Percentiles rank a stretch among this genome's conserved stretches.
These are phyloP conservation scores for Platichthys stellatus DNA, from an alignment of 2,113 vertebrate species.

Conservation along the genomic window DNA sequence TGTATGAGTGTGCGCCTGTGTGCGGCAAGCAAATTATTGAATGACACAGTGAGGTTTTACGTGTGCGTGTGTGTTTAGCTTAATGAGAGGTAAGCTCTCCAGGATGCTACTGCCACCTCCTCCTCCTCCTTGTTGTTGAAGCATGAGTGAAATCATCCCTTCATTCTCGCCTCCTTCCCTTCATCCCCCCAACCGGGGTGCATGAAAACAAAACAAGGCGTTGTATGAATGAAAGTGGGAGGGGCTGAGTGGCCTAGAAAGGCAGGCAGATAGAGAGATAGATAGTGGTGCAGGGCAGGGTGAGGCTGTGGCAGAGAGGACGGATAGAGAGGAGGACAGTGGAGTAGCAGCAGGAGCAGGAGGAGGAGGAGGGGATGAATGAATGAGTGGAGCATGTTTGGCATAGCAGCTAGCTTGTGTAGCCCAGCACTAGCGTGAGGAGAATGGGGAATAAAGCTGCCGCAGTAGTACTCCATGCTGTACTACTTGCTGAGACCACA, in stretches of 20 bases:
- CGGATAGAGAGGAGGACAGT: conserved; percentile 40
- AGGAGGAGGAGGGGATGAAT: conserved; percentile 43
- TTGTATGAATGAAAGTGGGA: conserved; percentile 81
- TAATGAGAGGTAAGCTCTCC: conserved; percentile 60
- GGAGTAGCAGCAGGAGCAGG: conserved; percentile 30
- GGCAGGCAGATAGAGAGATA: conserved; percentile 67
- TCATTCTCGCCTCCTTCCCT: conserved; percentile 33
- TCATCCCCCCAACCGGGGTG: conserved; percentile 34
- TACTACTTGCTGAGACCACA: conserved; percentile 6
- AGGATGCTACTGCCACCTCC: conserved; percentile 53
- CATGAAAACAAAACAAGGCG: conserved; percentile 77
- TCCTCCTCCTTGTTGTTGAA: conserved; percentile 48
- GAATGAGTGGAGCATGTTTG: conserved; percentile 67
- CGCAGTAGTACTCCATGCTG: conserved; percentile 23
- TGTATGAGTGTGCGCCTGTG: conserved; percentile 10
- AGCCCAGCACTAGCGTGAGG: conserved; percentile 43
- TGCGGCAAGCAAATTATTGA: neutral
- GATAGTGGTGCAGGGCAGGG: conserved; percentile 71
- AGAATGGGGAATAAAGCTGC: conserved; percentile 54
- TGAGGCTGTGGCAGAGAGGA: conserved; percentile 62
- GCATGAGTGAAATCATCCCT: conserved; percentile 60
- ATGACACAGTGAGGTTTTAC: conserved; percentile 5
- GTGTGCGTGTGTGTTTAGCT: conserved; percentile 50
- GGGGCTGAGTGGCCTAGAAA: conserved; percentile 76
- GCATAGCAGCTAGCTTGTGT: conserved; percentile 49